Evolutionary conservation across 2,797 vertebrate species (phyloP), one percentile per base, ranked within the genome.

Genomic region (Onychomys arenicola): DNA sequence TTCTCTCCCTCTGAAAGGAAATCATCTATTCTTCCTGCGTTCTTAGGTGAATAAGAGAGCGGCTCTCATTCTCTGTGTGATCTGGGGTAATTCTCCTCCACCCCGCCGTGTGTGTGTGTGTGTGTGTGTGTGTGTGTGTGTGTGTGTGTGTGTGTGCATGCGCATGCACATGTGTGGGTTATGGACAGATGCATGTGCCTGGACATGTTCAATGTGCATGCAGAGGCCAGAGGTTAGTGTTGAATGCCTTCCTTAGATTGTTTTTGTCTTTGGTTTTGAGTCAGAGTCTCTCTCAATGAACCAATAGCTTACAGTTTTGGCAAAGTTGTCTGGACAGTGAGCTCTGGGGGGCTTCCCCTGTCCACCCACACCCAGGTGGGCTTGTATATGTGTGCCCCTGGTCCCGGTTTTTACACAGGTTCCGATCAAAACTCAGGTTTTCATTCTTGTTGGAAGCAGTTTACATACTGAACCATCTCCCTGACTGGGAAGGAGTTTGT

Each of bases 41-140:
- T 81, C 37, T 78, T 55, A 34, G 49, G 80, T 46, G 16, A 9
- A 55, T 14, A 37, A 76, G 82, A 85, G 9, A 89, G n/a, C 40
- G 91, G 4, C 34, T 57, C 17, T 21, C 40, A 89, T 46, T 21
- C 49, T 90, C 29, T 9, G 7, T 77, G 19, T 89, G 23, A 34
- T 84, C 80, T 49, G 85, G 89, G 63, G 12, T 27, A 91, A 29
- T 73, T 71, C n/a, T 10, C 67, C 19, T n/a, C 17, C 17, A 71
- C 17, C 7, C 67, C 1, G 1, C 16, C 29, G 61, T 25, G 27
- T 29, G 61, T 25, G 27, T 65, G 29, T 14, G 29, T 12, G 61
- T 11, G 23, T 29, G 0, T 29, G 10, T 29, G 27, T 2, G 21
- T 61, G 5, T 43, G 0, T 76, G 11, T 77, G 2, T 59, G 0